phyloP scores from a whole-genome alignment of 2,113 vertebrate species.

The Odocoileus hemionus region DNA sequence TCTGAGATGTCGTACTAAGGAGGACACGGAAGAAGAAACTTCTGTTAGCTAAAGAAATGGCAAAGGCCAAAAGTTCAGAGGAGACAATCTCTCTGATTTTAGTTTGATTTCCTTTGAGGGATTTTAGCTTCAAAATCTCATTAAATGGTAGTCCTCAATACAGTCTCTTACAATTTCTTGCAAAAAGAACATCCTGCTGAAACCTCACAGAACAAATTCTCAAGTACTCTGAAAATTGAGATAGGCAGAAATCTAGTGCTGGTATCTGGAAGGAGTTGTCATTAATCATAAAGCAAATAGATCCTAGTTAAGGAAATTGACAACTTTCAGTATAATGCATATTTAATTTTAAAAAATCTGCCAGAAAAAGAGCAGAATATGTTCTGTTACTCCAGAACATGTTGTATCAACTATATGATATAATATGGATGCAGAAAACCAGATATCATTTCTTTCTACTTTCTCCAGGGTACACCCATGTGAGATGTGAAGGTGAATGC shows the following conservation, averaged over 20 bases:
- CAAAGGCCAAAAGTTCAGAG: background rate
- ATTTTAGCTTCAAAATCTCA: background rate
- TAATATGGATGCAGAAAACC: background rate
- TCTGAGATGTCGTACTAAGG: background rate
- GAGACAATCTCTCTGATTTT: background rate
- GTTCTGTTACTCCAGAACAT: background rate
- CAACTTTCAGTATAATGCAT: background rate
- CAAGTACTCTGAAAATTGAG: background rate
- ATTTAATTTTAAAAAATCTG: background rate
- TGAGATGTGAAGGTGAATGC: background rate
- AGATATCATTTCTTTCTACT: background rate
- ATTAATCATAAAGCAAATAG: background rate
- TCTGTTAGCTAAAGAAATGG: background rate
- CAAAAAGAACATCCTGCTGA: background rate
- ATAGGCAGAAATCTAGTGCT: background rate
- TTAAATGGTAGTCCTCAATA: background rate
- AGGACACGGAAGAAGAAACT: background rate
- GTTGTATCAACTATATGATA: background rate
- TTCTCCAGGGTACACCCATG: background rate
- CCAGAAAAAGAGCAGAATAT: background rate
- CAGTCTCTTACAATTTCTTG: background rate
- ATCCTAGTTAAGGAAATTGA: background rate
- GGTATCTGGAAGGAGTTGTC: background rate
- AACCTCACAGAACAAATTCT: background rate
- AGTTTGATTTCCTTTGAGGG: background rate